Evolutionary conservation across 1,140 invertebrate genomes (phyloP).

Genomic region (Hylaeus volcanicus): DNA sequence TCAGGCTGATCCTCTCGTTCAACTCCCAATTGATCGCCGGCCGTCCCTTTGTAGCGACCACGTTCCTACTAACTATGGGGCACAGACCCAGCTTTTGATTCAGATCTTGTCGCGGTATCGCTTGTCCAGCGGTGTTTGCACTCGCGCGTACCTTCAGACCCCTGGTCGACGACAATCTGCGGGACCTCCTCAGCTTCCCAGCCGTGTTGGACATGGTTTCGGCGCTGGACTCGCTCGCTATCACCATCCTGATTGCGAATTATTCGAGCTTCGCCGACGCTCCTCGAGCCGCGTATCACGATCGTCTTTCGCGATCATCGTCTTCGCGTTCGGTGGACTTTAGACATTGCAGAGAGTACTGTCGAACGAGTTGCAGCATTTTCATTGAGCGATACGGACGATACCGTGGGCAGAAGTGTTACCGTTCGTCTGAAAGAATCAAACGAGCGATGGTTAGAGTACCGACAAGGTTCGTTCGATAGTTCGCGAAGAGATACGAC

Average conservation of each 20-base stretch:
- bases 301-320: neutral
- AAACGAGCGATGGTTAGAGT: no score
- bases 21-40: slow-evolving; percentile 76
- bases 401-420: no score
- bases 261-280: neutral
- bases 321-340: neutral
- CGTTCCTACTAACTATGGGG: slow-evolving; percentile 41
- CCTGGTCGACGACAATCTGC: slow-evolving; percentile 82
- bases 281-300: neutral
- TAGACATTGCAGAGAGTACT: no score
- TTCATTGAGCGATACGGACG: no score
- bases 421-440: no score
- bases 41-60: slow-evolving; percentile 4
- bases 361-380: neutral
- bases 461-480: no score
- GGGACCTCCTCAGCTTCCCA: slow-evolving; percentile 72
- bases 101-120: slow-evolving; percentile 38
- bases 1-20: slow-evolving; percentile 78
- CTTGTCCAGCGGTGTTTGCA: slow-evolving; percentile 39
- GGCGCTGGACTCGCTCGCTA: slow-evolving; percentile 55
- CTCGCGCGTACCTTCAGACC: slow-evolving; percentile 72
- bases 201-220: slow-evolving; percentile 53
- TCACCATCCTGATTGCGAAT: slow-evolving; percentile 58
- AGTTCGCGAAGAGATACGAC: no score
- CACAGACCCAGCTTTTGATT: slow-evolving; percentile 54